Conservation (phyloP, 2,797 vertebrate genomes). For the Gobionotothen gibberifrons region DNA sequence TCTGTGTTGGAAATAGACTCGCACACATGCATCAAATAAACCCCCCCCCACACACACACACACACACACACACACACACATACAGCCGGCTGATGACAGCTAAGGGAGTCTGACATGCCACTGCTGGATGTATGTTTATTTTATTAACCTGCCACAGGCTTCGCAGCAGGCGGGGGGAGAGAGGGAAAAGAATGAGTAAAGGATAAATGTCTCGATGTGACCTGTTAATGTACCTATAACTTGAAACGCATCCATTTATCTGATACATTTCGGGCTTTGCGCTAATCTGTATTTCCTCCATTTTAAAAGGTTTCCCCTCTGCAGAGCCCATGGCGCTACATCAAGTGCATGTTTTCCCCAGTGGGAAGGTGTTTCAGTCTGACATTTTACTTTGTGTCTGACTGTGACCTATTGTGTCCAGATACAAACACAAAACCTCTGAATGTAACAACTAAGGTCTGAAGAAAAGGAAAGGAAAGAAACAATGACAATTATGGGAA, state of each 20-base stretch:
- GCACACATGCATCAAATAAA: constrained; percentile 53
- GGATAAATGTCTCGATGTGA: constrained; percentile 20
- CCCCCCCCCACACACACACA: constrained; percentile 2
- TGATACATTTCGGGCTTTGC: constrained; percentile 2
- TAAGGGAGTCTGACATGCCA: constrained; percentile 74
- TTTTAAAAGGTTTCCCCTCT: constrained; percentile 8
- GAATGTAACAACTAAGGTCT: neutral
- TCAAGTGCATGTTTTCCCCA: constrained; percentile 15
- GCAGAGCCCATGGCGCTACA: neutral
- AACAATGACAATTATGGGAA: neutral
- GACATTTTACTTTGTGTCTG: constrained; percentile 41
- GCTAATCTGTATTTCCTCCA: constrained; percentile 13
- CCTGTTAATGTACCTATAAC: constrained; percentile 19
- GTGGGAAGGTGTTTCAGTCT: constrained; percentile 24
- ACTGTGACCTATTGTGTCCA: constrained; percentile 42
- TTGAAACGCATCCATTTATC: constrained; percentile 20
- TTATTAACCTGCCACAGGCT: constrained; percentile 79
- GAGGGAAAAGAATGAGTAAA: neutral
- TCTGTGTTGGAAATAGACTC: constrained; percentile 67
- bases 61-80: constrained; percentile 24
- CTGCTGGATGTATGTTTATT: constrained; percentile 79
- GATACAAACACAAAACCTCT: constrained; percentile 18
- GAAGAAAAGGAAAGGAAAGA: neutral
- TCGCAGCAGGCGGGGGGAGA: neutral
- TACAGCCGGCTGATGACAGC: constrained; percentile 72